These are phyloP conservation scores for Odobenus rosmarus DNA, from an alignment of 2,113 vertebrate species.

Conservation along the genomic window DNA sequence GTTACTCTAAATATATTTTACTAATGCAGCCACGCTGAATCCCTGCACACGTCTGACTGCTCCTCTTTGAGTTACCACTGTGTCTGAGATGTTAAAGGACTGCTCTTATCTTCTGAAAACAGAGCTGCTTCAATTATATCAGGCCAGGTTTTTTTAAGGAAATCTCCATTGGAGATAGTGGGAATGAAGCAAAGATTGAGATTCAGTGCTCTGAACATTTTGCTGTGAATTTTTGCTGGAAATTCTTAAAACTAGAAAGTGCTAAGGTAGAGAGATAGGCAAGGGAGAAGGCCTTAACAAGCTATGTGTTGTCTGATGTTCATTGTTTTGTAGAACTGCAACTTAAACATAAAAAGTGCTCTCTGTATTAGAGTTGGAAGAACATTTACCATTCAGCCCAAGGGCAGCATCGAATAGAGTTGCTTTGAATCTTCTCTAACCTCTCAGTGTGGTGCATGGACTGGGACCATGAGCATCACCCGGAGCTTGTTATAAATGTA, in stretches of 20 bases:
- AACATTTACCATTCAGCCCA: not conserved
- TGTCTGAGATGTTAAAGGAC: not conserved
- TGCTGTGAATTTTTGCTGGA: not conserved
- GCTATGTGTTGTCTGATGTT: not conserved
- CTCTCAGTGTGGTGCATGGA: not conserved
- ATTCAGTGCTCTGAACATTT: not conserved
- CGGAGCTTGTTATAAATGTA: not conserved
- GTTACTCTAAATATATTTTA: slow-evolving; percentile 17
- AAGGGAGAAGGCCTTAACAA: not conserved
- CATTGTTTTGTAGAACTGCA: not conserved
- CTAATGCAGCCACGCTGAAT: not conserved
- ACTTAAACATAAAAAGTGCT: not conserved
- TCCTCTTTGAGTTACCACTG: slow-evolving; percentile 5
- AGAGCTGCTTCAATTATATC: slow-evolving; percentile 31
- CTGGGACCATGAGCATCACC: not conserved
- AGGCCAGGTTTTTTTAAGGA: not conserved
- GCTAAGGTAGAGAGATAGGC: not conserved
- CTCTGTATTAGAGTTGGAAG: not conserved
- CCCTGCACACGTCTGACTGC: not conserved
- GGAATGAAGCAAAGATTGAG: not conserved
- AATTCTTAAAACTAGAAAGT: not conserved
- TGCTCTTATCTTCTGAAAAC: slow-evolving; percentile 55
- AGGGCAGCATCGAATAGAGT: not conserved
- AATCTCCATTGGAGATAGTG: not conserved
- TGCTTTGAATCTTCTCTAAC: not conserved